Conservation (phyloP, 2,797 vertebrate genomes). For the Acanthis flammea region DNA sequence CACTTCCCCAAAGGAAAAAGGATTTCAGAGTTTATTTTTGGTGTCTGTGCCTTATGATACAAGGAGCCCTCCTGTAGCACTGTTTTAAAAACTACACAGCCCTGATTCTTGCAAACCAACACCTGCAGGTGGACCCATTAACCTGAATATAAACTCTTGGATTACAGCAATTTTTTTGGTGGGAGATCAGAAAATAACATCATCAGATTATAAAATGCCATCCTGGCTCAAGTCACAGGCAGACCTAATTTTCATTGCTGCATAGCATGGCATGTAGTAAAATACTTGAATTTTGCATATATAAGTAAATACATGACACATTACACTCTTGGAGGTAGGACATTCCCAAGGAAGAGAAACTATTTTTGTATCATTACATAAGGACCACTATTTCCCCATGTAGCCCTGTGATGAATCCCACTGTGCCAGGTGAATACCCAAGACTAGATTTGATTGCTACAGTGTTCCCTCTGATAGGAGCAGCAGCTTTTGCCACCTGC, state of each 20-base stretch:
- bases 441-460: background rate
- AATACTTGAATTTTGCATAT: background rate
- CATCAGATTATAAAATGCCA: background rate
- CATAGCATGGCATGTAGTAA: background rate
- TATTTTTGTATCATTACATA: background rate
- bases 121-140: background rate
- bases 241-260: background rate
- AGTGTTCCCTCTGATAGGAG: background rate
- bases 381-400: background rate
- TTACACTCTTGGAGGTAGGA: background rate
- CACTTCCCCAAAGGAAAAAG: background rate
- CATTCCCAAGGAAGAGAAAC: background rate
- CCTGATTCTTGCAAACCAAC: background rate
- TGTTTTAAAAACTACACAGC: background rate
- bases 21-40: background rate
- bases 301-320: background rate
- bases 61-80: background rate
- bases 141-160: background rate
- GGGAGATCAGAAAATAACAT: background rate
- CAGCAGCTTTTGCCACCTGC: background rate
- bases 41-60: background rate
- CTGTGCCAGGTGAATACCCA: background rate
- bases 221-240: background rate
- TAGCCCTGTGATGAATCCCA: background rate
- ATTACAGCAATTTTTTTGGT: background rate